A percentile compares a stretch with the other conserved stretches of the same genome.
phyloP scores from a whole-genome alignment of 2,797 vertebrate genomes.

The Hylomyscus alleni region DNA sequence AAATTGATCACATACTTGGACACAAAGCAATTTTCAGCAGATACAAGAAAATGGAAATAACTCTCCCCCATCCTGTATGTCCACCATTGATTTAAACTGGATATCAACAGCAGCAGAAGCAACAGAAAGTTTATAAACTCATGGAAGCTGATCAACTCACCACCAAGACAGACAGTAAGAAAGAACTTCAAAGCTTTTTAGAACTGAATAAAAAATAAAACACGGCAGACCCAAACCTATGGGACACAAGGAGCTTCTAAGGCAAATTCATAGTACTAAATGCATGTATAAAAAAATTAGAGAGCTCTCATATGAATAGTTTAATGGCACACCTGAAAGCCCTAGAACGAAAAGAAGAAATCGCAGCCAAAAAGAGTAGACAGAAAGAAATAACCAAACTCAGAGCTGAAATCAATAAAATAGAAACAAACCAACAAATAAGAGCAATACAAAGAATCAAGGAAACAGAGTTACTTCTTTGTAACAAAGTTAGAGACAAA shows the following conservation, averaged over 20 bases:
- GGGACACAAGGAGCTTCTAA: background rate
- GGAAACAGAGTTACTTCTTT: background rate
- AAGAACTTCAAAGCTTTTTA: background rate
- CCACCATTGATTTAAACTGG: background rate
- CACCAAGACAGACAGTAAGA: background rate
- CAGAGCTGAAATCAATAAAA: background rate
- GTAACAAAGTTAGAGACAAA: background rate
- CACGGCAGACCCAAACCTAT: background rate
- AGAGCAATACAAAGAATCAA: background rate
- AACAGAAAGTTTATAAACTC: background rate
- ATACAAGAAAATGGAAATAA: background rate
- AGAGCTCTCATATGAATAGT: background rate
- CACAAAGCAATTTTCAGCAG: background rate
- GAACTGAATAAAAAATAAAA: background rate
- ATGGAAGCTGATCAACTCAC: background rate
- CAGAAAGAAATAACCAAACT: background rate
- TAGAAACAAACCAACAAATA: background rate
- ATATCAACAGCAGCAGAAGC: background rate
- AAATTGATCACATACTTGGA: background rate
- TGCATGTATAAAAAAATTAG: background rate
- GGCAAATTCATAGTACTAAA: background rate
- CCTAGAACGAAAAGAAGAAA: background rate
- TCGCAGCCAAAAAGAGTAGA: background rate
- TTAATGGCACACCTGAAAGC: background rate
- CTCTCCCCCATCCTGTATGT: too few species aligned